Conservation (phyloP, 1,140 invertebrate genomes). For the Papilio xuthus region DNA sequence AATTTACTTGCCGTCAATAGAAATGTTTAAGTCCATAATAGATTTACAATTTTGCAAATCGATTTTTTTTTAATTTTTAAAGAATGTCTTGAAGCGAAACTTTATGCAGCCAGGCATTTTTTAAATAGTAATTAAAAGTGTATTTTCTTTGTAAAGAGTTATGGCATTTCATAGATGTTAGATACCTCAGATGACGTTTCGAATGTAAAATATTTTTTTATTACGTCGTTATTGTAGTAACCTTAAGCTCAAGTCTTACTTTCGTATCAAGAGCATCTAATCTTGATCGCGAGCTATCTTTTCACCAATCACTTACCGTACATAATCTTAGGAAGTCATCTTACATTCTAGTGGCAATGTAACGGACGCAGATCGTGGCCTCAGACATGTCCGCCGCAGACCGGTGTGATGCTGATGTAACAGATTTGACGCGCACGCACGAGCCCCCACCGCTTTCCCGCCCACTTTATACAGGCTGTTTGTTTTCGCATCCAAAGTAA, state of each 20-base stretch:
- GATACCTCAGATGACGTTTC: too few species aligned
- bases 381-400: background rate
- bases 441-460: conserved; percentile 20
- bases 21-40: conserved; percentile 20
- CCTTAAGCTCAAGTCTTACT: background rate
- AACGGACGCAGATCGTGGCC: background rate
- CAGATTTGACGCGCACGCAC: background rate
- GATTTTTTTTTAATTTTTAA: background rate
- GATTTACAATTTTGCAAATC: background rate
- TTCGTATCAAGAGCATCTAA: conserved; percentile 15
- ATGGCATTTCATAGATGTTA: too few species aligned
- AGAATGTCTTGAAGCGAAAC: background rate
- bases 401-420: conserved; percentile 40
- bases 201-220: background rate
- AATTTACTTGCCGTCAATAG: conserved; percentile 17
- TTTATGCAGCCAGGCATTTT: too few species aligned
- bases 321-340: conserved; percentile 17
- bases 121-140: too few species aligned
- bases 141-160: too few species aligned
- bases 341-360: background rate
- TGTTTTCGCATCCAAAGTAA: conserved; percentile 40
- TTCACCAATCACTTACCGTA: background rate
- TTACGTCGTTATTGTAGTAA: background rate
- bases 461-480: conserved; percentile 51
- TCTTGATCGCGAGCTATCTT: background rate